These are phyloP conservation scores for Parnassius glacialis DNA, from an alignment of 2,888 invertebrate species.

Conservation along the genomic window DNA sequence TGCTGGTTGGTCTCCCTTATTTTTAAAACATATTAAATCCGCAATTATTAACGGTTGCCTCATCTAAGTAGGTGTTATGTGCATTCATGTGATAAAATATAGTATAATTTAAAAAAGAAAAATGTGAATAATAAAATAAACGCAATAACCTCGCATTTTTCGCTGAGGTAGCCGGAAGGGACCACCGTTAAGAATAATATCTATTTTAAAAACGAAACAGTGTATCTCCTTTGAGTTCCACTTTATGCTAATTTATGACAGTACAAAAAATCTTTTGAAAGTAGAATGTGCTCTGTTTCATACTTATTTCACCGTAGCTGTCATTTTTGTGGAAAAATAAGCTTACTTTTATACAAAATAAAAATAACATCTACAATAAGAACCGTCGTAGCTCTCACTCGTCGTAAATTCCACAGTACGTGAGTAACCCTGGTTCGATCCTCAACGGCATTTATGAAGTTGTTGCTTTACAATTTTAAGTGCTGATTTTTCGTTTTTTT, in stretches of 20 bases:
- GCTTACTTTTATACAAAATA: too few species aligned
- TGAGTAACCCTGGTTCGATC: too few species aligned
- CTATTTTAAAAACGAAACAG: slow-evolving; percentile 13
- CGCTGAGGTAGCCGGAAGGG: slow-evolving; percentile 11
- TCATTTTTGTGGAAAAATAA: too few species aligned
- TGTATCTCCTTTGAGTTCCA: slow-evolving; percentile 16
- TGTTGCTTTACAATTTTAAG: too few species aligned
- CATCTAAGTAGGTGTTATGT: background rate
- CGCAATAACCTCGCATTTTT: slow-evolving; percentile 5
- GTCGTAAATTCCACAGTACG: too few species aligned
- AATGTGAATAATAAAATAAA: slow-evolving; percentile 15
- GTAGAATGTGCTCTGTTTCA: background rate
- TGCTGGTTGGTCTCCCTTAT: too few species aligned
- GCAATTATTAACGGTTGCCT: too few species aligned
- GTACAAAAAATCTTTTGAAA: slow-evolving; percentile 1
- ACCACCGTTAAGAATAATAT: slow-evolving; percentile 4
- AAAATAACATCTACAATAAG: too few species aligned
- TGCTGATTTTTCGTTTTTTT: too few species aligned
- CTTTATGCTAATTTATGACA: slow-evolving; percentile 18
- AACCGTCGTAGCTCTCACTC: too few species aligned
- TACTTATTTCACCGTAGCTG: background rate
- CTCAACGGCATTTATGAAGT: too few species aligned
- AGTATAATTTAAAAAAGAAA: background rate
- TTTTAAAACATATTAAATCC: too few species aligned
- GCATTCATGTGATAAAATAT: slow-evolving; percentile 1